Base-by-base conservation (phyloP, 2,888 invertebrate species). In the Odontocerum albicorne region DNA sequence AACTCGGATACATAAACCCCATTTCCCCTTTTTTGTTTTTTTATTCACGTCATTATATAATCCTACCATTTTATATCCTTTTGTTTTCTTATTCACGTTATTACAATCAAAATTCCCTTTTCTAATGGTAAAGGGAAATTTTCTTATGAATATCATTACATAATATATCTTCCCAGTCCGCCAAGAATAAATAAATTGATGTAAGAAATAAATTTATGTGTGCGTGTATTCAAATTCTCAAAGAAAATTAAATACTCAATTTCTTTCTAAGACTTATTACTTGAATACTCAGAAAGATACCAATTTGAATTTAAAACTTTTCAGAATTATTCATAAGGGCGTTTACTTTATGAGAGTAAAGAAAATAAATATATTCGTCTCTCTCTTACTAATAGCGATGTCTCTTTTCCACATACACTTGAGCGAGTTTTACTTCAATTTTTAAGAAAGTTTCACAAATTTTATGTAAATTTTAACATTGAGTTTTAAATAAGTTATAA, bases 221-320 rank as follows among this genome's bases (percentile, higher is more conserved):
- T 38, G 38, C 16, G 16, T 38, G 38, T 38, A 15, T 38, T 13
- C n/a, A 27, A 8, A 43, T 43, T 43, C 22, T 13, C 20, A 45
- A 38, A 36, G 55, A 54, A 58, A 58, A 58, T 58, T 50, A 54
- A 55, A 55, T 55, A 58, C 43, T 43, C 47, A 47, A 54, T 55
- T 59, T 59, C 44, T 52, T 43, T 52, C 46, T 40, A 47, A 51
- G 51, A 50, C 51, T 49, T 59, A 59, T 55, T 51, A 55, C 59
- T 35, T 33, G 43, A 47, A 43, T 20, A 46, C 46, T 40, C 20
- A 42, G 39, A 42, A 42, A 54, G 46, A 52, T 55, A 51, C 55
- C 55, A 59, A 59, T 59, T 55, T 58, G 46, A 58, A 58, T 54
- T 58, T 58, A 54, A 50, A 54, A 58, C 54, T 55, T 58, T 57